These are phyloP conservation scores for Limnodromus scolopaceus DNA, from an alignment of 2,797 vertebrate genomes.

Conservation along the genomic window DNA sequence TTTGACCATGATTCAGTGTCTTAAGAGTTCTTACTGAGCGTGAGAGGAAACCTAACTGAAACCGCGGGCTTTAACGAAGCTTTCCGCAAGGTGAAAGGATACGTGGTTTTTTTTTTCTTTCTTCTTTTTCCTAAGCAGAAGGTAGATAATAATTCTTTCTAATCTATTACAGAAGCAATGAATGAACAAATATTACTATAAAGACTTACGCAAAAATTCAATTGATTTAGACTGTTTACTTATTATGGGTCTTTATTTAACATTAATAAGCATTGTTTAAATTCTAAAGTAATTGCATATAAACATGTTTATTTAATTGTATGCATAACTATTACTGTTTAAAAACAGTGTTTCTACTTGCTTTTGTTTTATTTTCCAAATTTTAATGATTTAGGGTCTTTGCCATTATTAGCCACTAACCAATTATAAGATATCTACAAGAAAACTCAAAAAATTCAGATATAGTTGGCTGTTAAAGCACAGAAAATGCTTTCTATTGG, in stretches of 20 bases:
- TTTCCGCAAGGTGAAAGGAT: neutral
- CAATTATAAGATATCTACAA: neutral
- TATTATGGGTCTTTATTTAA: neutral
- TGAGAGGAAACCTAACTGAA: neutral
- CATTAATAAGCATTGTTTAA: neutral
- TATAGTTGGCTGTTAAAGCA: neutral
- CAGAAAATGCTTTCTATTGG: constrained; percentile 38
- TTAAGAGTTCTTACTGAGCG: neutral
- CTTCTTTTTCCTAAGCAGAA: neutral
- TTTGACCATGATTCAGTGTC: neutral
- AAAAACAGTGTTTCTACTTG: neutral
- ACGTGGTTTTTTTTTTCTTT: neutral
- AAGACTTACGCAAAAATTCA: neutral
- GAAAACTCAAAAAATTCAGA: neutral
- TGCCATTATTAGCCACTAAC: neutral
- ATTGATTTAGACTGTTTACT: neutral
- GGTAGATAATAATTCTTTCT: constrained; percentile 38
- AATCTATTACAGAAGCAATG: neutral
- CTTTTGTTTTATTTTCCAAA: neutral
- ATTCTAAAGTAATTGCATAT: neutral
- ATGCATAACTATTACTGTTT: neutral
- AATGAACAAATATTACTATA: constrained; percentile 48
- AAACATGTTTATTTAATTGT: neutral
- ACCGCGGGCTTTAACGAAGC: neutral
- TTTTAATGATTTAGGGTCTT: neutral